Base-by-base conservation (phyloP, 1,140 invertebrate species). In the Drosophila equinoxialis region DNA sequence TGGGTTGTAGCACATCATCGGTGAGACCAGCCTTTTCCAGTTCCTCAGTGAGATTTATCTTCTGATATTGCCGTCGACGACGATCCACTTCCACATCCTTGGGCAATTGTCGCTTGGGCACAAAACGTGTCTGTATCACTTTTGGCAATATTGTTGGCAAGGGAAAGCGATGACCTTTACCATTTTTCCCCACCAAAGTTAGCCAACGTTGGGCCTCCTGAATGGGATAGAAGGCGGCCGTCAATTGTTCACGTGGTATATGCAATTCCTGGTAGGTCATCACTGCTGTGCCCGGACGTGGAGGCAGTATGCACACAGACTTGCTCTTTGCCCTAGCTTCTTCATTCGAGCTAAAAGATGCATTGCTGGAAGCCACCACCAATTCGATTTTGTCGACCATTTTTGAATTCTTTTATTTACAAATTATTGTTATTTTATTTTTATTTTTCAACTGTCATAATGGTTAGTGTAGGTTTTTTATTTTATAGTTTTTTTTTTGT, bases 51-150 rank as follows among this genome's bases (percentile, higher is more conserved):
- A 92, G 51, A 67, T 90, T 74, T 1, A 92, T 80, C 23, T 82
- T 90, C 39, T 74, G 67, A 20, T 91, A 90, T 17, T 82, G 78
- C 1, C 91, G 62, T 0, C 91, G 77, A 0, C 81, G 79, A 0
- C 91, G 89, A 59, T 92, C 90, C 7, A 91, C 90, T 39, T 87
- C 91, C 20, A 92, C 91, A 45, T 91, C 91, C 13, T 91, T 90
- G 23, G 91, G 91, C 14, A 92, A 26, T 0, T 91, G 82, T 0
- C 81, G 77, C 7, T 74, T 71, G 17, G 85, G 76, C 61, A 92
- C 90, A 14, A 65, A 71, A 0, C 82, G 77, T 0, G 80, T 87
- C 73, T 89, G 82, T 41, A 91, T 86, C 2, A 92, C 85, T 62
- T 92, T 92, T 1, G 90, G 90, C 45, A 90, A 62, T 10, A 91